These are phyloP conservation scores for Hipparchia semele DNA, from an alignment of 2,888 invertebrate species.

Conservation along the genomic window DNA sequence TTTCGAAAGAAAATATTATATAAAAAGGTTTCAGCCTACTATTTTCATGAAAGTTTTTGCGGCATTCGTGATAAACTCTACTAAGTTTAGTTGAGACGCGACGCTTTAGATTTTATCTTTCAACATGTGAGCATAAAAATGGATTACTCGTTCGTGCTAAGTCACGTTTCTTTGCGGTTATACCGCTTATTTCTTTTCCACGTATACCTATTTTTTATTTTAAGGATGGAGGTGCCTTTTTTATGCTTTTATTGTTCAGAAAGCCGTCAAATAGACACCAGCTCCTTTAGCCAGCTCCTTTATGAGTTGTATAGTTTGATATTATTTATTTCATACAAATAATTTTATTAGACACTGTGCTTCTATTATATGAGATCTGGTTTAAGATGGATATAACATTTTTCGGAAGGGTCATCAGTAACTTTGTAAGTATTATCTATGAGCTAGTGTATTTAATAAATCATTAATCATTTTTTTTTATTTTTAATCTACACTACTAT, in stretches of 20 bases:
- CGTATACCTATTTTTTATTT: slow-evolving; percentile 57
- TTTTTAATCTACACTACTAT: no score
- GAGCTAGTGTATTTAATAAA: background rate
- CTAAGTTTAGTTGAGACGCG: slow-evolving; percentile 55
- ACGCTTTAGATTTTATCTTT: slow-evolving; percentile 59
- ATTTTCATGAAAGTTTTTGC: slow-evolving; percentile 54
- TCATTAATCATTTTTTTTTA: no score
- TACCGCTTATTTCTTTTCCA: slow-evolving; percentile 65
- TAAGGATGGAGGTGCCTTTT: slow-evolving; percentile 33
- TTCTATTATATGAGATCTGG: background rate
- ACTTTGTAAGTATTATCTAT: slow-evolving; percentile 66
- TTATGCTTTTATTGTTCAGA: slow-evolving; percentile 29
- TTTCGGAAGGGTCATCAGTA: slow-evolving; percentile 70
- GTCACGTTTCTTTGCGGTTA: slow-evolving; percentile 56
- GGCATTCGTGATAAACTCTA: slow-evolving; percentile 63
- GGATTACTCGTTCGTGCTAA: slow-evolving; percentile 48
- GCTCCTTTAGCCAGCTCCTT: slow-evolving; percentile 5
- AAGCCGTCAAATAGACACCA: slow-evolving; percentile 25
- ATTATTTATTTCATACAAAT: background rate
- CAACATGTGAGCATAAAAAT: slow-evolving; percentile 68
- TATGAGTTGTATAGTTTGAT: background rate
- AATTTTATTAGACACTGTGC: slow-evolving; percentile 13
- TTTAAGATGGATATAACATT: slow-evolving; percentile 67
- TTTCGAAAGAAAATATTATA: no score
- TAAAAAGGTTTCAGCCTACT: background rate